phyloP scores from a whole-genome alignment of 2,797 vertebrate species.

The Karalla daura region DNA sequence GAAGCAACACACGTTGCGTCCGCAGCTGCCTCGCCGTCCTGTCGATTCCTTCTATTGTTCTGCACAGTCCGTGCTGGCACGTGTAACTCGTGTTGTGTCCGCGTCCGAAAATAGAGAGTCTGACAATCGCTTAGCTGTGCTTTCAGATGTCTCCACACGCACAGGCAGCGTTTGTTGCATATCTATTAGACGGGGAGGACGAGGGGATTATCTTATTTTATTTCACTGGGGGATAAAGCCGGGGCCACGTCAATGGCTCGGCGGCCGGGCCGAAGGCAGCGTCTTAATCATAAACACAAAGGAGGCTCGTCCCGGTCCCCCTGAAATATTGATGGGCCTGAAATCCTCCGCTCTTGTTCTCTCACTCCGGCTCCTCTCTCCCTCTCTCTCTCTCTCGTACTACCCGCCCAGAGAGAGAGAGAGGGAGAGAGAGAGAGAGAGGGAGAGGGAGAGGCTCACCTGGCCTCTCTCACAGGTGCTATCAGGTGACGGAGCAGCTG shows the following conservation, averaged over 20 bases:
- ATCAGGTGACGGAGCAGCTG: conserved; percentile 75
- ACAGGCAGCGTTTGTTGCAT: background rate
- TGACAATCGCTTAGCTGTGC: background rate
- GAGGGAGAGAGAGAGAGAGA: conserved; percentile 19
- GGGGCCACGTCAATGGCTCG: too few relatives aligned
- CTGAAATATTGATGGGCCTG: conserved; percentile 80
- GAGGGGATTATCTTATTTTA: background rate
- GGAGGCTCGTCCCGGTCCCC: conserved; percentile 58
- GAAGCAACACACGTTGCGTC: conserved; percentile 57
- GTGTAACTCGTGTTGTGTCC: background rate
- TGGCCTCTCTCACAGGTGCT: conserved; percentile 49
- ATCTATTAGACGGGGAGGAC: too few relatives aligned
- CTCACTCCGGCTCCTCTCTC: conserved; percentile 12
- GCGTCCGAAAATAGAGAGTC: background rate
- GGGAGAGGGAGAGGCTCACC: conserved; percentile 19
- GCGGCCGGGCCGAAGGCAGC: conserved; percentile 35
- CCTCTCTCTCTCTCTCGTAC: conserved; percentile 1
- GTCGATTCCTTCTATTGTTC: conserved; percentile 21
- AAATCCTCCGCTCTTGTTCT: conserved; percentile 57
- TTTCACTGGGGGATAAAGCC: too few relatives aligned
- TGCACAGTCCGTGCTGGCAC: conserved; percentile 5
- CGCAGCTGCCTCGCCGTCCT: conserved; percentile 27
- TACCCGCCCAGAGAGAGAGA: conserved; percentile 24
- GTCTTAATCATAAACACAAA: conserved; percentile 67
- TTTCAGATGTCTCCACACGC: background rate